These are phyloP conservation scores for Coptotermes formosanus DNA, from an alignment of 1,140 invertebrate species.

Conservation along the genomic window DNA sequence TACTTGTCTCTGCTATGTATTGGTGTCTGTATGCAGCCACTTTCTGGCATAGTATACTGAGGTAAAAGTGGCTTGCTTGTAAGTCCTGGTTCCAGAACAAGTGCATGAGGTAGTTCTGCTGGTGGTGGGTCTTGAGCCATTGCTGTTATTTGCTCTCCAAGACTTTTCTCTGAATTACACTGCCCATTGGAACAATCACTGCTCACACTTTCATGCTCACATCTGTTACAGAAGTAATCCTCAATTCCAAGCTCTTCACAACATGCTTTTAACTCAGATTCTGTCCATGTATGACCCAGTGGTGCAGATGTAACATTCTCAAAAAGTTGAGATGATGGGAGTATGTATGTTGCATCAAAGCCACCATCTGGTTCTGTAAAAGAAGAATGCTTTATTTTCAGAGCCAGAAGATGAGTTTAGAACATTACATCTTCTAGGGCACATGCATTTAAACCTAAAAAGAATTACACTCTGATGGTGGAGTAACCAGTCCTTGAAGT, in stretches of 20 bases:
- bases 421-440: too few relatives aligned
- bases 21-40: not conserved
- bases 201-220: not conserved
- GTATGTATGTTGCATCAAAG: conserved; percentile 20
- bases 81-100: not conserved
- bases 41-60: not conserved
- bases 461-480: too few relatives aligned
- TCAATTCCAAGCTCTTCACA: conserved; percentile 6
- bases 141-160: conserved; percentile 26
- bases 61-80: not conserved
- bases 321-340: conserved; percentile 3
- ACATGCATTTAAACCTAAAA: too few relatives aligned
- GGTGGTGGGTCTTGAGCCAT: not conserved
- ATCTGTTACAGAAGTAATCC: not conserved
- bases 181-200: conserved; percentile 16
- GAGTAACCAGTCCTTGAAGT: too few relatives aligned
- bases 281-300: conserved; percentile 21
- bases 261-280: not conserved
- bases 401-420: too few relatives aligned
- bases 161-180: conserved; percentile 22
- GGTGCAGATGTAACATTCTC: not conserved
- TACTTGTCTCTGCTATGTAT: not conserved
- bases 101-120: not conserved
- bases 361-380: not conserved
- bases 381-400: not conserved